A percentile compares a stretch with the other conserved stretches of the same genome.
Conservation (phyloP, 2,113 vertebrate species). For the Cygnus buccinator region DNA sequence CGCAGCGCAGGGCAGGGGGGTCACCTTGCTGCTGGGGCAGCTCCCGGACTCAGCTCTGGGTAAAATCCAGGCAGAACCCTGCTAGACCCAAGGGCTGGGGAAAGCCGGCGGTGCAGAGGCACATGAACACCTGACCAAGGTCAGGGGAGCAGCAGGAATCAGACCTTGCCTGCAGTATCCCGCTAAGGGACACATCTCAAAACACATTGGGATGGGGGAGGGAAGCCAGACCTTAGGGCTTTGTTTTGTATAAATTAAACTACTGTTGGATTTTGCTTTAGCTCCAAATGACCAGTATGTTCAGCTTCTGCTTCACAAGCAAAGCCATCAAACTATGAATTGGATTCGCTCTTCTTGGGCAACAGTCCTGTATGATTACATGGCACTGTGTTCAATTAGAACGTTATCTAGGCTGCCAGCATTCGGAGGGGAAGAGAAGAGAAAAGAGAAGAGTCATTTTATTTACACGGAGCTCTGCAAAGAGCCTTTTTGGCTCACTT, state of each 20-base stretch:
- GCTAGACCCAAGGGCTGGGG: fast-evolving
- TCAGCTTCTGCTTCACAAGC: not conserved
- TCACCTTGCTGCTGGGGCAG: not conserved
- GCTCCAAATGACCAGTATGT: fast-evolving
- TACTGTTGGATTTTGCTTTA: not conserved
- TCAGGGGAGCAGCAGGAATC: not conserved
- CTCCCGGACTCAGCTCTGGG: not conserved
- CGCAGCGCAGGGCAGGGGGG: not conserved
- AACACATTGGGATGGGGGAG: not conserved
- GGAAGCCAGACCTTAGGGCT: not conserved
- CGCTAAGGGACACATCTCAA: fast-evolving
- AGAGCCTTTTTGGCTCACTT: constrained; percentile 44
- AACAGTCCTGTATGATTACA: not conserved
- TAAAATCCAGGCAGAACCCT: not conserved
- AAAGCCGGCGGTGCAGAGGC: fast-evolving
- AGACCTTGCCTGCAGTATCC: not conserved
- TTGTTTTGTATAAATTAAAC: not conserved
- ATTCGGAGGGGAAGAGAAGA: not conserved
- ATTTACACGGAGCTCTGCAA: not conserved
- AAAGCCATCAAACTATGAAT: not conserved
- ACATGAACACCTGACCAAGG: not conserved
- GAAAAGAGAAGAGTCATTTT: not conserved
- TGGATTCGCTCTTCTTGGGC: not conserved
- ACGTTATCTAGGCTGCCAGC: not conserved
- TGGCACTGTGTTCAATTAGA: not conserved